Evolutionary conservation across 2,888 invertebrate species (phyloP).

Genomic region (Ernsta delagoae): DNA sequence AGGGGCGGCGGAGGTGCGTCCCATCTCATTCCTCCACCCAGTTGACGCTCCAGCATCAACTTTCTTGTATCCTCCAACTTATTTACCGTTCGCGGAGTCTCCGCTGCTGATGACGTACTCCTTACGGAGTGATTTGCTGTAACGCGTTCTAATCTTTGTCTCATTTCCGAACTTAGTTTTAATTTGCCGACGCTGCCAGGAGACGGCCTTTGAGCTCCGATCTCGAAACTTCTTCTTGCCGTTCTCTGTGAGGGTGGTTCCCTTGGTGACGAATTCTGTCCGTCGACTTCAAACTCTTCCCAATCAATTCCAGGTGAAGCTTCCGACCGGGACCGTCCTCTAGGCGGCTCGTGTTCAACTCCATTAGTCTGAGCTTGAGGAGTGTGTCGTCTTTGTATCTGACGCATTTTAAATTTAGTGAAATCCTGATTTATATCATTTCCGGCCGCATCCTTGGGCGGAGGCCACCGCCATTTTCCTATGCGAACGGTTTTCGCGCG

Average conservation of each 20-base stretch:
- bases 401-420: slow-evolving; percentile 94
- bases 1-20: slow-evolving; percentile 88
- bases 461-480: slow-evolving; percentile 98
- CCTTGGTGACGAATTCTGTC: slow-evolving; percentile 64
- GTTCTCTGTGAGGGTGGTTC: slow-evolving; percentile 75
- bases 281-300: slow-evolving; percentile 94
- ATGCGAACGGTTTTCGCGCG: slow-evolving; percentile 97
- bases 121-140: slow-evolving; percentile 95
- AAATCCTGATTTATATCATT: slow-evolving; percentile 91
- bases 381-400: slow-evolving; percentile 92
- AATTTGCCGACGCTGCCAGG: slow-evolving; percentile 96
- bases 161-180: slow-evolving; percentile 96
- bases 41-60: slow-evolving; percentile 93
- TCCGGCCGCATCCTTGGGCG: slow-evolving; percentile 89
- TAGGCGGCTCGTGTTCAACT: slow-evolving; percentile 68
- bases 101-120: slow-evolving; percentile 88
- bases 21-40: slow-evolving; percentile 88
- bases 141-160: slow-evolving; percentile 94
- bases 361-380: slow-evolving; percentile 86
- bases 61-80: slow-evolving; percentile 95
- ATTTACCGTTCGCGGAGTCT: slow-evolving; percentile 89
- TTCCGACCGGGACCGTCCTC: slow-evolving; percentile 74
- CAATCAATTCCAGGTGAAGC: slow-evolving; percentile 88
- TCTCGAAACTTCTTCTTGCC: slow-evolving; percentile 89
- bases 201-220: slow-evolving; percentile 92